A percentile compares a stretch with the other conserved stretches of the same genome.
Evolutionary conservation across 2,888 invertebrate species (phyloP).

Genomic region (Myopa tessellatipennis): DNA sequence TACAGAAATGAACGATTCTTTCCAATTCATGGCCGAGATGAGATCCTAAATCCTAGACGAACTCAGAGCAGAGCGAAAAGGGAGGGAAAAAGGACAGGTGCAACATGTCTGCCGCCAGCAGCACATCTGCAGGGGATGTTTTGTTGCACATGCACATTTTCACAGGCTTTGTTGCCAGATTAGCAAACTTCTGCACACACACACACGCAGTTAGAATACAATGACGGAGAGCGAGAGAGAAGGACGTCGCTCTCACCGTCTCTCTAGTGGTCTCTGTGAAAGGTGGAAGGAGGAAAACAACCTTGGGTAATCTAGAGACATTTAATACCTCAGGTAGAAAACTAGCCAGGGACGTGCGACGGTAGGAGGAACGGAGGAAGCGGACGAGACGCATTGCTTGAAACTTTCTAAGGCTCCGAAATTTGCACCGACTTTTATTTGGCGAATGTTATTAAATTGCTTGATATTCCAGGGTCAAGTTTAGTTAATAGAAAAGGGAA

Average conservation of each 20-base stretch:
- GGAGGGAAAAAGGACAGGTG: conserved; percentile 13
- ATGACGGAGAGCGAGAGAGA: neutral
- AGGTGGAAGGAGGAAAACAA: too few relatives aligned
- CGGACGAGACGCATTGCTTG: too few relatives aligned
- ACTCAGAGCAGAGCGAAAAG: neutral
- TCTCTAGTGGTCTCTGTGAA: neutral
- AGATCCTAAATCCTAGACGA: neutral
- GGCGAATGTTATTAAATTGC: too few relatives aligned
- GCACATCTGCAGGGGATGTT: neutral
- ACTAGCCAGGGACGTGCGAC: neutral
- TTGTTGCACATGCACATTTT: conserved; percentile 2
- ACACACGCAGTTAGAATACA: neutral
- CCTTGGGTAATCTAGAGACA: too few relatives aligned
- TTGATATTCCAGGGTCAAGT: too few relatives aligned
- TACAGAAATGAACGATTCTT: neutral
- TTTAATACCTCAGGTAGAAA: neutral
- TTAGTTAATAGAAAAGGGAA: too few relatives aligned
- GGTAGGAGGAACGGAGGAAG: too few relatives aligned
- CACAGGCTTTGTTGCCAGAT: neutral
- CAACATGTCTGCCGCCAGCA: conserved; percentile 1
- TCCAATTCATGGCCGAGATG: neutral
- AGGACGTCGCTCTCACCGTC: neutral
- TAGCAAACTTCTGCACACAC: neutral
- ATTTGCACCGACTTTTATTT: too few relatives aligned
- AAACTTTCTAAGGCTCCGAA: too few relatives aligned